Base-by-base conservation (phyloP, 2,888 invertebrate species). In the Sialis fuliginosa region DNA sequence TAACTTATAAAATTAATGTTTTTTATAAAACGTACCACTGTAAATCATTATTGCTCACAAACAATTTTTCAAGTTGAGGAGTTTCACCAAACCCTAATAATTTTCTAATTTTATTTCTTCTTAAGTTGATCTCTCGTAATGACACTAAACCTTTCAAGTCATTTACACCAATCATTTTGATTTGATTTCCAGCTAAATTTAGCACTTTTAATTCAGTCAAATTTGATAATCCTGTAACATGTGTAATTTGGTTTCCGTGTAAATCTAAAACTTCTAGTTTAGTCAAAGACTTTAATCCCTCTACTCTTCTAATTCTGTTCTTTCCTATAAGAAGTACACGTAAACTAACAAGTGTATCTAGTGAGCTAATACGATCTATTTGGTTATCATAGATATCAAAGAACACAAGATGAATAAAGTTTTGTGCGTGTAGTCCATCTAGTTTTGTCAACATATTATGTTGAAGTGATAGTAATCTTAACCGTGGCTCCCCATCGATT, bases 301-400 rank as follows among this genome's bases (percentile, higher is more conserved):
- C 87, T 51, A 89, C 82, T 59, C 76, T 74, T 58, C 76, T 81
- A 49, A 89, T 79, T 63, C 87, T 81, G 66, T 95, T 95, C 69
- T 93, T 93, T 1, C 93, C 93, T 61, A 95, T 73, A 51, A 93
- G 70, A 48, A 95, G 71, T 9, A 93, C 92, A 53, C 91, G 71
- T 45, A 93, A 69, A 57, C 82, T 84, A 51, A 79, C 77, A 44
- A 93, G 69, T 46, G 79, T 75, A 55, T 82, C 81, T 49, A 95
- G 69, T 48, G 80, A 83, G 48, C 78, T 77, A 50, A 93, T 83
- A 60, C 80, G 80, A 54, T 92, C 92, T 51, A 95, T 79, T 64
- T 92, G 90, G 67, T 95, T 95, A 65, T 93, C 90, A 61, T 93
- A 95, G 48, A 95, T 73, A 66, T 95, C 93, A 49, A 95, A 74